Percentiles rank a stretch among this genome's conserved stretches.
These are phyloP conservation scores for Nasonia longicornis DNA, from an alignment of 1,140 invertebrate genomes.

Conservation along the genomic window DNA sequence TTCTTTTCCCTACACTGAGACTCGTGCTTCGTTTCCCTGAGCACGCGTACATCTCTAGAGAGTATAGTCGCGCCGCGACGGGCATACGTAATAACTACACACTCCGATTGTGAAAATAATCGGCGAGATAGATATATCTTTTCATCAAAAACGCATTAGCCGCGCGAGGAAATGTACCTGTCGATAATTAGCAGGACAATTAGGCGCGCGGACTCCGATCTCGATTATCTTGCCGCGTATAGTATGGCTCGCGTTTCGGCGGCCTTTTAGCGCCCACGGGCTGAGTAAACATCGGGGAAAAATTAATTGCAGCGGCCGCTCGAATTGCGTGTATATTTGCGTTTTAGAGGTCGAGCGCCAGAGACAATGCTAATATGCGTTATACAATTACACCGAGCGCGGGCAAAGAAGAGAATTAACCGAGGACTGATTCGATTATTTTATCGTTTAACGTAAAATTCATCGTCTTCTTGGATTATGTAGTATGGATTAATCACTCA, in stretches of 20 bases:
- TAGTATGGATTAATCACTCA: neutral
- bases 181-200: slow-evolving; percentile 8
- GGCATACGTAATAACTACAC: neutral
- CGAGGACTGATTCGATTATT: neutral
- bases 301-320: slow-evolving; percentile 1
- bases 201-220: neutral
- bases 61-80: neutral
- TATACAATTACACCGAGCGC: too few relatives aligned
- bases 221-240: too few relatives aligned
- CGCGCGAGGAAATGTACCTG: neutral
- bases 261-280: neutral
- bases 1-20: slow-evolving; percentile 4
- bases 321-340: slow-evolving; percentile 7
- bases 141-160: slow-evolving; percentile 24
- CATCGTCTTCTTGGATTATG: neutral
- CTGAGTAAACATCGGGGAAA: neutral
- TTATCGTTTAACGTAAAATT: neutral
- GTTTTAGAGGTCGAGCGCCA: neutral
- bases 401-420: neutral
- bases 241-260: neutral
- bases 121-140: neutral
- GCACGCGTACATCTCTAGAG: neutral
- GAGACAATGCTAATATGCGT: neutral
- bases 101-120: neutral
- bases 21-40: slow-evolving; percentile 25